phyloP scores from a whole-genome alignment of 2,797 vertebrate genomes.

The Catostomus latipinnis region DNA sequence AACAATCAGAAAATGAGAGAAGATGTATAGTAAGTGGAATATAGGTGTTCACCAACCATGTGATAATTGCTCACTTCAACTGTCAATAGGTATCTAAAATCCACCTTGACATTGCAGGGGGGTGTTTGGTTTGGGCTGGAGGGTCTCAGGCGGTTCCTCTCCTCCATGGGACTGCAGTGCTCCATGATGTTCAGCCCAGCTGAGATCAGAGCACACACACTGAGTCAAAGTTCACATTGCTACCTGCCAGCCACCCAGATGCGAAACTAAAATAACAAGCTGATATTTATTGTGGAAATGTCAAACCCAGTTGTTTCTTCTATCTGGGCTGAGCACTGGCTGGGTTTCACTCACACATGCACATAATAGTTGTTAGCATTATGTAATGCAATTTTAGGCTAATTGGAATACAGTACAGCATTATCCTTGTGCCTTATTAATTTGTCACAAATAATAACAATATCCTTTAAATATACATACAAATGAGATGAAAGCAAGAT shows the following conservation, averaged over 20 bases:
- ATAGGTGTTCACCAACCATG: neutral
- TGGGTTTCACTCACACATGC: conserved; percentile 23
- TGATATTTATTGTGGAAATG: conserved; percentile 68
- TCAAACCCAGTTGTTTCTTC: conserved; percentile 63
- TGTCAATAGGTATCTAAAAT: neutral
- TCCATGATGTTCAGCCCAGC: conserved; percentile 43
- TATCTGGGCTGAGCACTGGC: conserved; percentile 51
- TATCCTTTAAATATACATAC: too few species aligned
- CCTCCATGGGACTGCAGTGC: conserved; percentile 32
- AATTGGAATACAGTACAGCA: conserved; percentile 29
- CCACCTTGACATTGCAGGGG: conserved; percentile 9
- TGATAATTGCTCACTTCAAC: neutral
- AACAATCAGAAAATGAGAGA: conserved; percentile 21
- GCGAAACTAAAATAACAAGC: conserved; percentile 61
- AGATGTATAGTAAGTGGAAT: neutral
- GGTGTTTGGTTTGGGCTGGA: conserved; percentile 28
- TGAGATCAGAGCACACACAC: conserved; percentile 58
- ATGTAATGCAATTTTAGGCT: conserved; percentile 39
- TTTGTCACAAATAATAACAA: neutral
- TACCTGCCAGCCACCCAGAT: conserved; percentile 59
- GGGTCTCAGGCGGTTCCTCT: conserved; percentile 43
- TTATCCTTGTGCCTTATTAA: neutral
- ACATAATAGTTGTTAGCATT: conserved; percentile 32
- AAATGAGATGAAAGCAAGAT: too few species aligned
- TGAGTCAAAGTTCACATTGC: conserved; percentile 65